phyloP scores from a whole-genome alignment of 2,797 vertebrate species.

The Urocyon cinereoargenteus region DNA sequence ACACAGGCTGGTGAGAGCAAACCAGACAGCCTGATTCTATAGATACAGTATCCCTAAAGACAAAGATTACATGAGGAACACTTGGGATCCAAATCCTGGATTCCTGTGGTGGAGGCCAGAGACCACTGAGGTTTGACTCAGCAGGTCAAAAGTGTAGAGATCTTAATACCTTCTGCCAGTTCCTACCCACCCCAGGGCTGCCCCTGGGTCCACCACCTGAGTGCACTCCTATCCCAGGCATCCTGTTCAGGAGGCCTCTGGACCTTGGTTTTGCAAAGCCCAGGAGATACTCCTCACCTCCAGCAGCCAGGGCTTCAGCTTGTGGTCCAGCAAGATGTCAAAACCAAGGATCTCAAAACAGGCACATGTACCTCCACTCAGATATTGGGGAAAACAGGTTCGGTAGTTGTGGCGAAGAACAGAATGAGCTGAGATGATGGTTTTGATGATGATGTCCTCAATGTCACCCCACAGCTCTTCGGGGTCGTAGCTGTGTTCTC shows the following conservation, averaged over 20 bases:
- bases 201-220: not conserved
- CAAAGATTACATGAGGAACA: not conserved
- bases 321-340: constrained; percentile 89
- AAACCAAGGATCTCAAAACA: constrained; percentile 92
- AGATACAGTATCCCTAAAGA: not conserved
- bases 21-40: not conserved
- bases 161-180: not conserved
- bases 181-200: not conserved
- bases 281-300: constrained; percentile 85
- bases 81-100: not conserved
- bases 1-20: not conserved
- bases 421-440: constrained; percentile 89
- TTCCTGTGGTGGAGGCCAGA: not conserved
- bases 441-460: constrained; percentile 90
- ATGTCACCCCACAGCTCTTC: constrained; percentile 87
- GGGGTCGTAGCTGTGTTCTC: constrained; percentile 83
- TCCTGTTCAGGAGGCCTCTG: not conserved
- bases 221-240: not conserved
- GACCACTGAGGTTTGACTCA: not conserved
- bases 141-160: not conserved
- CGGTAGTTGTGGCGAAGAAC: constrained; percentile 90
- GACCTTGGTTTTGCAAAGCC: not conserved
- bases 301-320: constrained; percentile 89
- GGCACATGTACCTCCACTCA: constrained; percentile 81
- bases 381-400: constrained; percentile 88